phyloP scores from a whole-genome alignment of 2,113 vertebrate genomes.

The Gambusia affinis region DNA sequence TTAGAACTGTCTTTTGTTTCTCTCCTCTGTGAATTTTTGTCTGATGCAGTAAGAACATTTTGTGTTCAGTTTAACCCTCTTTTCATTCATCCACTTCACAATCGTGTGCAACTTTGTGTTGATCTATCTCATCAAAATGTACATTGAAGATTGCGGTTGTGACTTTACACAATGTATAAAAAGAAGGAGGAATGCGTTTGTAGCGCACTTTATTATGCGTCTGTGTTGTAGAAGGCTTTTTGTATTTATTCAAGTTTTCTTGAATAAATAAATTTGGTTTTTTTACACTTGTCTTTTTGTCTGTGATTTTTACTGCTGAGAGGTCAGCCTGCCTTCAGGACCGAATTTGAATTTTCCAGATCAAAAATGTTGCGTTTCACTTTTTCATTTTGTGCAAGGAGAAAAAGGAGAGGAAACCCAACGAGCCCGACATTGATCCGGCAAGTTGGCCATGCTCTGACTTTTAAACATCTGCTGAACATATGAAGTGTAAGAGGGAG shows the following conservation, averaged over 20 bases:
- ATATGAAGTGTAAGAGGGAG: not conserved
- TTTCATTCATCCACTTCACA: no score
- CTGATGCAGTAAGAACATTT: not conserved
- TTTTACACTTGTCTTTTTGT: not conserved
- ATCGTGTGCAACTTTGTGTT: not conserved
- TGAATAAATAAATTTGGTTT: not conserved
- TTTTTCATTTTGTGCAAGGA: not conserved
- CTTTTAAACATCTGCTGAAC: not conserved
- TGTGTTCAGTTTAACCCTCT: not conserved
- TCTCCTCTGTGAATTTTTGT: not conserved
- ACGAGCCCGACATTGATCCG: not conserved
- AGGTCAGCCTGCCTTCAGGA: not conserved
- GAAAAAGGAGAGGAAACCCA: not conserved
- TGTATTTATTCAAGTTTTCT: no score
- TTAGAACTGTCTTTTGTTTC: not conserved
- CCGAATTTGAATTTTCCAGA: not conserved
- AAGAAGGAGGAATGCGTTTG: no score
- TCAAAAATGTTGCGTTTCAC: no score
- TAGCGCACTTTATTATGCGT: not conserved
- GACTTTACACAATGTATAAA: no score
- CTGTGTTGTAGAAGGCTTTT: not conserved
- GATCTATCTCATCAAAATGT: not conserved
- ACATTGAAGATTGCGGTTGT: not conserved
- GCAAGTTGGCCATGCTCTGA: not conserved
- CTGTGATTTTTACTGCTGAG: not conserved